Conservation (phyloP, 2,888 invertebrate species). For the Oxytorus armatus region DNA sequence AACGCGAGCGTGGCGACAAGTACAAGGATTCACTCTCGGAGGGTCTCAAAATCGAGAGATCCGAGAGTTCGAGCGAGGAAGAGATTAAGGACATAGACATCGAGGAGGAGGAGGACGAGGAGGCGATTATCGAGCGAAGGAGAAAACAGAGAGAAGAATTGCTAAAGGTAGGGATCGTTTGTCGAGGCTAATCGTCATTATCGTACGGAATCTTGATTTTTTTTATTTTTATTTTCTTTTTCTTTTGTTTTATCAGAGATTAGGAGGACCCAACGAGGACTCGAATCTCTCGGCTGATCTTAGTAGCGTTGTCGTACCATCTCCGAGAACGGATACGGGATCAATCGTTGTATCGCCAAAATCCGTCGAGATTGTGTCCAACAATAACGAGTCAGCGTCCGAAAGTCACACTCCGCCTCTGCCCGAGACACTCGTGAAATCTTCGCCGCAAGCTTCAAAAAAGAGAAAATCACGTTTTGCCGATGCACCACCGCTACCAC, state of each 20-base stretch:
- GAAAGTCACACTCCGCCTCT: slow-evolving; percentile 82
- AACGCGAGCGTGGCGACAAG: slow-evolving; percentile 85
- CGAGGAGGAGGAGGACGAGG: slow-evolving; percentile 96
- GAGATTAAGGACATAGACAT: slow-evolving; percentile 90
- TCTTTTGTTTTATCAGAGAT: slow-evolving; percentile 81
- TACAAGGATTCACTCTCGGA: slow-evolving; percentile 91
- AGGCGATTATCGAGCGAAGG: slow-evolving; percentile 95
- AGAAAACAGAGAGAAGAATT: slow-evolving; percentile 95
- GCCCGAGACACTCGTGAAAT: slow-evolving; percentile 79
- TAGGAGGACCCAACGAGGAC: slow-evolving; percentile 87
- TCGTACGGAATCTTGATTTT: neutral
- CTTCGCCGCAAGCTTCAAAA: slow-evolving; percentile 75
- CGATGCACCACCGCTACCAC: slow-evolving; percentile 67
- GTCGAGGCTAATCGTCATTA: too few relatives aligned
- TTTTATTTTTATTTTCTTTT: slow-evolving; percentile 2
- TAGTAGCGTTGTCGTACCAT: slow-evolving; percentile 70
- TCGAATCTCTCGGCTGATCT: slow-evolving; percentile 83
- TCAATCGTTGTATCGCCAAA: slow-evolving; percentile 76
- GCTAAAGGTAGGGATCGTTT: slow-evolving; percentile 88
- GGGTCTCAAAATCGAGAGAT: slow-evolving; percentile 88
- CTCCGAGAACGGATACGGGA: slow-evolving; percentile 67
- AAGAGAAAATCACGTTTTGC: slow-evolving; percentile 79
- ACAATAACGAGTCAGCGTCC: slow-evolving; percentile 80
- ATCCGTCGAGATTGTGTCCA: slow-evolving; percentile 76
- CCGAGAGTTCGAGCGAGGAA: slow-evolving; percentile 89